Conservation (phyloP, 2,888 invertebrate species). For the Acrobeloides nanus region DNA sequence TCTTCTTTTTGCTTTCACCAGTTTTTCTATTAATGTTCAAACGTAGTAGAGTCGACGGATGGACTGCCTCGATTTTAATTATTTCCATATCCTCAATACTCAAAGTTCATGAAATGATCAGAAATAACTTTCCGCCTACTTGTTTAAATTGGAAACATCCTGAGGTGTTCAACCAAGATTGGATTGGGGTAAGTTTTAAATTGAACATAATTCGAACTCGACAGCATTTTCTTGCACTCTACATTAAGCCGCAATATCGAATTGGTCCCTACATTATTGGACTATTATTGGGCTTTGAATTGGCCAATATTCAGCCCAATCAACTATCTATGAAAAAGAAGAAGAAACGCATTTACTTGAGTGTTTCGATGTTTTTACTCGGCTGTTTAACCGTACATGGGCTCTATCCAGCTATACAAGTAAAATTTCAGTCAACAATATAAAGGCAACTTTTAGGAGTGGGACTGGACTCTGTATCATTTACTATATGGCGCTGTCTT, state of each 20-base stretch:
- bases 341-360: too few species aligned
- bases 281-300: constrained; percentile 41
- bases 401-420: too few species aligned
- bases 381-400: too few species aligned
- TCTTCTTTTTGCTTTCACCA: constrained; percentile 45
- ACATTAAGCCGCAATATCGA: constrained; percentile 45
- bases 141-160: constrained; percentile 46
- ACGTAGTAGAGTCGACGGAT: constrained; percentile 30
- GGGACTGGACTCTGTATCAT: constrained; percentile 46
- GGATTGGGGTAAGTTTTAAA: too few species aligned
- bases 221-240: constrained; percentile 42
- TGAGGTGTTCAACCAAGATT: constrained; percentile 43
- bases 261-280: constrained; percentile 48
- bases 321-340: too few species aligned
- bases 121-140: constrained; percentile 45
- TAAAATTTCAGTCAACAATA: too few species aligned
- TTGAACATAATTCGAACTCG: too few species aligned
- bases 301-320: too few species aligned
- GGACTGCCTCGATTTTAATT: constrained; percentile 18
- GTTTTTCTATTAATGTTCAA: constrained; percentile 41
- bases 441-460: too few species aligned
- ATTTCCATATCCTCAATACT: constrained; percentile 22
- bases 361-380: too few species aligned
- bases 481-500: constrained; percentile 46
- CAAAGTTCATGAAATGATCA: constrained; percentile 32